Conservation (phyloP, 2,797 vertebrate genomes). For the Melanogrammus aeglefinus region DNA sequence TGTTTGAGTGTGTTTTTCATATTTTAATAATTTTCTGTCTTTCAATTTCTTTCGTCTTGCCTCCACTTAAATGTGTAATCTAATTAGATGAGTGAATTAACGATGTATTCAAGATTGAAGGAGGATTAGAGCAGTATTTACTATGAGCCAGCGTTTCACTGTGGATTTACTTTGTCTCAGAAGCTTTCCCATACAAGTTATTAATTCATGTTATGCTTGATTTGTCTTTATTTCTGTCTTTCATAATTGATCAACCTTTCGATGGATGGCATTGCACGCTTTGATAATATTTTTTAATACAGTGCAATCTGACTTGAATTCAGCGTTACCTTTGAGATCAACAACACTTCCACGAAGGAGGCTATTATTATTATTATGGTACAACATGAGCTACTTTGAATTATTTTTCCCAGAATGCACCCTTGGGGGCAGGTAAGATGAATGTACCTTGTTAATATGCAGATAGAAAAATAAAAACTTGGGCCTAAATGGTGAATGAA, state of each 20-base stretch:
- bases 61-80: neutral
- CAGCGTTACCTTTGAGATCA: neutral
- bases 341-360: too few species aligned
- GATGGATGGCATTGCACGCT: neutral
- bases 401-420: neutral
- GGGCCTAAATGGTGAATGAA: neutral
- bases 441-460: conserved; percentile 1
- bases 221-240: neutral
- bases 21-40: neutral
- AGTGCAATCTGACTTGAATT: neutral
- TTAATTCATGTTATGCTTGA: neutral
- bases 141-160: neutral
- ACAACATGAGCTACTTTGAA: neutral
- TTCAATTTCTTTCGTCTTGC: neutral
- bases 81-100: neutral
- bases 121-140: conserved; percentile 4
- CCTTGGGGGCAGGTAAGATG: neutral
- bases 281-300: neutral
- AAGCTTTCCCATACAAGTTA: conserved; percentile 1
- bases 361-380: neutral
- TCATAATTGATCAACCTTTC: neutral
- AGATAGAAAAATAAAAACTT: neutral
- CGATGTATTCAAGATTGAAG: conserved; percentile 1
- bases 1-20: too few species aligned
- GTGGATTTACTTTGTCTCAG: conserved; percentile 1